These are phyloP conservation scores for Neodiprion fabricii DNA, from an alignment of 1,140 invertebrate species.

Conservation along the genomic window DNA sequence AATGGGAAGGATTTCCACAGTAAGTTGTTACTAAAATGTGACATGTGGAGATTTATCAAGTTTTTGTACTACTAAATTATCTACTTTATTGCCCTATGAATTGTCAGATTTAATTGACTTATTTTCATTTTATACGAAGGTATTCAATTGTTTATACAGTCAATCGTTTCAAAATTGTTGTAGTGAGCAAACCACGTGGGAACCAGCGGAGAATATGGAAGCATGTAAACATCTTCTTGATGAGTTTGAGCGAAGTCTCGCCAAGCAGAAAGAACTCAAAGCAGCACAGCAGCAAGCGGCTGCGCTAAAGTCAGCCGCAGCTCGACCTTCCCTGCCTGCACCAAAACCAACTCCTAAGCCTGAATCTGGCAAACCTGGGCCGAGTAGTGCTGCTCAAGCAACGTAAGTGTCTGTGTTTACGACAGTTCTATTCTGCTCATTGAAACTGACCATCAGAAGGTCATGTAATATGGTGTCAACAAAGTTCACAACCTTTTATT, in stretches of 20 bases:
- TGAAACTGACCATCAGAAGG: conserved; percentile 9
- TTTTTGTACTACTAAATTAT: conserved; percentile 19
- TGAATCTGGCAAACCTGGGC: conserved; percentile 51
- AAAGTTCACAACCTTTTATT: too few species aligned
- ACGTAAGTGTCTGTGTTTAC: conserved; percentile 36
- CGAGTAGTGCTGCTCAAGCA: conserved; percentile 51
- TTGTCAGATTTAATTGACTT: neutral
- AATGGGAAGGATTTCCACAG: conserved; percentile 81
- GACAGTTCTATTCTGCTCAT: neutral
- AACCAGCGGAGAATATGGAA: conserved; percentile 74
- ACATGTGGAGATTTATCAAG: conserved; percentile 22
- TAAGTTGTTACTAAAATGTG: conserved; percentile 53
- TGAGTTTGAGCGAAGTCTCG: conserved; percentile 80
- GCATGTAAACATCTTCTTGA: conserved; percentile 78
- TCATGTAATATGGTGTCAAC: too few species aligned
- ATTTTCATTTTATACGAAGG: neutral
- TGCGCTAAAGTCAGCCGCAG: conserved; percentile 37
- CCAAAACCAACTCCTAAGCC: conserved; percentile 50
- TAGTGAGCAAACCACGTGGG: conserved; percentile 81
- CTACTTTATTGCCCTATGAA: conserved; percentile 11
- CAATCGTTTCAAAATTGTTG: conserved; percentile 28
- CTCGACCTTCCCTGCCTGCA: conserved; percentile 43
- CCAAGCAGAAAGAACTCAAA: conserved; percentile 75
- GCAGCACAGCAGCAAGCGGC: conserved; percentile 59
- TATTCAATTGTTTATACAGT: conserved; percentile 6